These are phyloP conservation scores for Dendrolimus pini DNA, from an alignment of 2,888 invertebrate genomes.

Conservation along the genomic window DNA sequence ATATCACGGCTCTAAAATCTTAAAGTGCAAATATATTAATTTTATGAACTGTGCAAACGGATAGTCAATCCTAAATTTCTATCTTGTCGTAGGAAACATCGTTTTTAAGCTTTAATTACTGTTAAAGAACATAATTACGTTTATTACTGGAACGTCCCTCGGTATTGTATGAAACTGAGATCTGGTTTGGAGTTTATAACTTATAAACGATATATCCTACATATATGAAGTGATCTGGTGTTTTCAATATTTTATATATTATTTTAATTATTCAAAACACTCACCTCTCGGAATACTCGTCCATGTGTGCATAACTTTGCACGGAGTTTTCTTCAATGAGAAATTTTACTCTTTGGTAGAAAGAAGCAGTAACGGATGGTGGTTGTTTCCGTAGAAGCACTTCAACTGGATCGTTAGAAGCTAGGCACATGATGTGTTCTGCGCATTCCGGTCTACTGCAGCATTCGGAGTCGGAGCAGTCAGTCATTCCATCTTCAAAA, in stretches of 20 bases:
- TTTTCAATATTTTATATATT: conserved; percentile 29
- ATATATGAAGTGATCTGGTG: conserved; percentile 61
- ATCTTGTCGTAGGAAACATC: conserved; percentile 54
- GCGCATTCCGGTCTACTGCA: conserved; percentile 92
- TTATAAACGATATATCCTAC: conserved; percentile 54
- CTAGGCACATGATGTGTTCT: conserved; percentile 95
- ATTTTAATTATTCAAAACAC: conserved; percentile 49
- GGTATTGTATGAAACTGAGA: conserved; percentile 11
- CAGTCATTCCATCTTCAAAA: conserved; percentile 95
- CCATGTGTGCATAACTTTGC: conserved; percentile 98
- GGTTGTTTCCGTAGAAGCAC: conserved; percentile 97
- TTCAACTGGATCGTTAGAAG: conserved; percentile 97
- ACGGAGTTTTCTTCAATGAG: conserved; percentile 99
- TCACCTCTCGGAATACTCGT: conserved; percentile 99
- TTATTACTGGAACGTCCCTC: conserved; percentile 7
- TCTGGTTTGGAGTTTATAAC: conserved; percentile 6
- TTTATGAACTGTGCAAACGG: conserved; percentile 61
- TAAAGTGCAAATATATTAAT: conserved; percentile 65
- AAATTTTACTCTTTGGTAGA: conserved; percentile 98
- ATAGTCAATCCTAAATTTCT: conserved; percentile 48
- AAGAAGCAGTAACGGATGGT: conserved; percentile 96
- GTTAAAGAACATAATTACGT: not conserved
- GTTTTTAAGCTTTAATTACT: conserved; percentile 18
- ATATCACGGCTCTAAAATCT: conserved; percentile 64
- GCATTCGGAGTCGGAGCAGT: conserved; percentile 99